Conservation (phyloP, 2,113 vertebrate species). For the Okapia johnstoni region DNA sequence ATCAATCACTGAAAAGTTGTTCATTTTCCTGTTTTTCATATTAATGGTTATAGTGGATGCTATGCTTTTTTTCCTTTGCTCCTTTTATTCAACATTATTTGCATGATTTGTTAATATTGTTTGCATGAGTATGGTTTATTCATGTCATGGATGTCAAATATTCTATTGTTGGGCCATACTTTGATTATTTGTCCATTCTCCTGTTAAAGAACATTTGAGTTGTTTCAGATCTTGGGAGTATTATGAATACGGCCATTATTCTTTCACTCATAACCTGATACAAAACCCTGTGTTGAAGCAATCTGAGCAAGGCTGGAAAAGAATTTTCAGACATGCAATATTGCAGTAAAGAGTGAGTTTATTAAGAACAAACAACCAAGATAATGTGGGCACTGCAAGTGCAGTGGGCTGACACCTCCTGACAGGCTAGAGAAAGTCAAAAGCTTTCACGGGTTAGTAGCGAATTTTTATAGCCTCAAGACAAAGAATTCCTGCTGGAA, state of each 20-base stretch:
- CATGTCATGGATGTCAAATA: background rate
- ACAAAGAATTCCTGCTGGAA: background rate
- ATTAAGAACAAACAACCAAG: background rate
- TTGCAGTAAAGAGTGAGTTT: background rate
- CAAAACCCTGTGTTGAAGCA: background rate
- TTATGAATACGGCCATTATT: background rate
- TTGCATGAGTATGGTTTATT: background rate
- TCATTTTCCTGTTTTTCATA: background rate
- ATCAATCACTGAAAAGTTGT: background rate
- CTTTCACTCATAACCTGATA: background rate
- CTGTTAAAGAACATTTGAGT: background rate
- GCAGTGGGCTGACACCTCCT: background rate
- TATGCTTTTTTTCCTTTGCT: background rate
- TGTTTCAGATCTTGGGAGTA: background rate
- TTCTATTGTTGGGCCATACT: background rate
- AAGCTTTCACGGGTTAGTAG: background rate
- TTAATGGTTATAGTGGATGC: background rate
- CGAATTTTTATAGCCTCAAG: background rate
- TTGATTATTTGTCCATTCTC: background rate
- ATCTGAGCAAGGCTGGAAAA: background rate
- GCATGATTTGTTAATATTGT: background rate
- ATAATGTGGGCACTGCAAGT: background rate
- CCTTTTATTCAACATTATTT: background rate
- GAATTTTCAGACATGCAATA: background rate
- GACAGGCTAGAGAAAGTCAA: background rate